Percentiles rank a stretch among this genome's conserved stretches.
phyloP scores from a whole-genome alignment of 2,888 invertebrate genomes.

The Meliscaeva auricollis region DNA sequence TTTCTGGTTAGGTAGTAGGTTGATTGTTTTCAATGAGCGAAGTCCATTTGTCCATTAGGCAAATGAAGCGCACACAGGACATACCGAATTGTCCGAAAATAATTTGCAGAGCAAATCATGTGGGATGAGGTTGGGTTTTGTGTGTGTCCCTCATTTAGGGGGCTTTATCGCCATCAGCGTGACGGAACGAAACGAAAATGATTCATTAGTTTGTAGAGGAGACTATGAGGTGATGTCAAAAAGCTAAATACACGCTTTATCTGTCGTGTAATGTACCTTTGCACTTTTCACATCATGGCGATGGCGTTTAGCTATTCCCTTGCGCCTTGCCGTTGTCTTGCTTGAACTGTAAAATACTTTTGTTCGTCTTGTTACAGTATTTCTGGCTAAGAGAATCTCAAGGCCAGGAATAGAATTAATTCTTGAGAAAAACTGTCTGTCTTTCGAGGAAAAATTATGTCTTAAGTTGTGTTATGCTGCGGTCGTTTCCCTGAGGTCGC shows the following conservation, averaged over 20 bases:
- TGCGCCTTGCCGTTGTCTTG: no score
- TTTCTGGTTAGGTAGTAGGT: not conserved
- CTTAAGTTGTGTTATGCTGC: conserved; percentile 25
- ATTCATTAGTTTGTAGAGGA: conserved; percentile 30
- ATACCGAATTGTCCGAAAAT: conserved; percentile 62
- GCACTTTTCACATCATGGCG: not conserved
- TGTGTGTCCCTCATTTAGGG: not conserved
- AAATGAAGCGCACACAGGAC: conserved; percentile 67
- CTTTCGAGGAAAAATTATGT: conserved; percentile 63
- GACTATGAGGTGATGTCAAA: conserved; percentile 10
- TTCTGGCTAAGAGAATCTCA: conserved; percentile 36
- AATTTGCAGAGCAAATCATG: conserved; percentile 45
- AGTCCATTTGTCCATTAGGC: conserved; percentile 56
- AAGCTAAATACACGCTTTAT: conserved; percentile 28
- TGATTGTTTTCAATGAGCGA: conserved; percentile 14
- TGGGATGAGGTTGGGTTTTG: conserved; percentile 27
- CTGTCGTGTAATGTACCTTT: not conserved
- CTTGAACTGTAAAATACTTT: no score
- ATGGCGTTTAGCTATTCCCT: not conserved
- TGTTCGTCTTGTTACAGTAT: conserved; percentile 12
- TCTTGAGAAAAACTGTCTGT: conserved; percentile 64
- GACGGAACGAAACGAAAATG: conserved; percentile 34
- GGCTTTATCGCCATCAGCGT: not conserved
- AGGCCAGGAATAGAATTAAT: conserved; percentile 72
- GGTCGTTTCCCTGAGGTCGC: conserved; percentile 35